Evolutionary conservation across 2,888 invertebrate species (phyloP), one percentile per base, ranked within the genome.

Genomic region (Sphecodes monilicornis): DNA sequence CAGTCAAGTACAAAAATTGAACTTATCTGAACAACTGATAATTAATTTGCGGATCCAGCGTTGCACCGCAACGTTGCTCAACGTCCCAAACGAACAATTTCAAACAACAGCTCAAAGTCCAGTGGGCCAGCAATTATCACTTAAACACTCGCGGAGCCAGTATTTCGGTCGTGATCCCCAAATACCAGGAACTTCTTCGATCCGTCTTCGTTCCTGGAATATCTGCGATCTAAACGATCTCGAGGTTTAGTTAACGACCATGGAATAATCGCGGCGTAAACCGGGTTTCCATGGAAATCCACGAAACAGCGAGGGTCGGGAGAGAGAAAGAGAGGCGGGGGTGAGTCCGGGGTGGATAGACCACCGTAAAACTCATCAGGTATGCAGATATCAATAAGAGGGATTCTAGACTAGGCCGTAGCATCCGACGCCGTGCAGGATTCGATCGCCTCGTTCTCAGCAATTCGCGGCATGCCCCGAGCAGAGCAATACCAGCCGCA

Each of bases 331-430:
- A 26, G 57, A 60, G 50, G 26, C 0, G 0, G 16, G 8, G 60
- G 5, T 16, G 60, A 29, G 60, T 29, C 29, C 16, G 60, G 29
- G 29, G 60, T 8, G 64, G 83, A 74, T 75, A 82, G 85, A 64
- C 70, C 41, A n/a, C 73, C 68, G 85, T 85, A 91, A 92, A 93
- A 92, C 90, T 91, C 91, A 91, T 89, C 91, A 85, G 93, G 92
- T 91, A 93, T 92, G 92, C 90, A 92, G 93, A 92, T 93, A 93
- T 91, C 93, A 93, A 93, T 93, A 93, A 92, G 92, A 91, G 82
- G 92, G 88, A 93, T 93, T 92, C 92, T 92, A 89, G 87, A 74
- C 88, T 86, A 79, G 86, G 83, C 76, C 86, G 82, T 86, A 88
- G 86, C 88, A 89, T 90, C 82, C 88, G 84, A 83, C 90, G 82